Percentiles rank a stretch among this genome's conserved stretches.
phyloP scores from a whole-genome alignment of 2,888 invertebrate species.

The Meganola albula region DNA sequence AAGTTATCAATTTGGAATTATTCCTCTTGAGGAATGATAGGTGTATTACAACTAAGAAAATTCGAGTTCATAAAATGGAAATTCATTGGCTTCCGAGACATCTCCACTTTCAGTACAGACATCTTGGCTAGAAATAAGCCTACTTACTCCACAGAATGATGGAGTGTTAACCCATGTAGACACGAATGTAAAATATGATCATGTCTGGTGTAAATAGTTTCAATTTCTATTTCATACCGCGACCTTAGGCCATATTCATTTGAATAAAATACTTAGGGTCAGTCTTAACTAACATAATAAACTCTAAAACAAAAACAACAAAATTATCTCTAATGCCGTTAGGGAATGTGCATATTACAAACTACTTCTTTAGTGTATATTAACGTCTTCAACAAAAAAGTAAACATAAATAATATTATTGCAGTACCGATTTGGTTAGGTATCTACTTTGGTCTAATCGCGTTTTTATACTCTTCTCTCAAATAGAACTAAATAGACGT shows the following conservation, averaged over 20 bases:
- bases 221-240: too few species aligned
- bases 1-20: slow-evolving; percentile 69
- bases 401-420: slow-evolving; percentile 69
- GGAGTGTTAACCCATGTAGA: too few species aligned
- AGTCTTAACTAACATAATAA: slow-evolving; percentile 73
- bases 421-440: slow-evolving; percentile 75
- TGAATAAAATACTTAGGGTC: slow-evolving; percentile 67
- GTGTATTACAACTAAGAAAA: slow-evolving; percentile 63
- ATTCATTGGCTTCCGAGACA: slow-evolving; percentile 15
- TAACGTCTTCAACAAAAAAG: slow-evolving; percentile 62
- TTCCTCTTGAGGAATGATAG: slow-evolving; percentile 68
- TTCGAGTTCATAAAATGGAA: slow-evolving; percentile 57
- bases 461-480: slow-evolving; percentile 19
- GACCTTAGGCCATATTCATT: slow-evolving; percentile 48
- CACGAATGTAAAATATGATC: too few species aligned
- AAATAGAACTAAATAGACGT: slow-evolving; percentile 38
- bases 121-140: too few species aligned
- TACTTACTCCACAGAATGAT: too few species aligned
- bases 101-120: too few species aligned
- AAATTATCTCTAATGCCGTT: slow-evolving; percentile 64
- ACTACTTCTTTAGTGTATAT: slow-evolving; percentile 65
- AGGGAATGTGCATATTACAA: slow-evolving; percentile 74
- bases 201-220: too few species aligned
- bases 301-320: slow-evolving; percentile 74
- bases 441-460: slow-evolving; percentile 70